Evolutionary conservation across 2,113 vertebrate genomes (phyloP).

Genomic region (Oncorhynchus keta): DNA sequence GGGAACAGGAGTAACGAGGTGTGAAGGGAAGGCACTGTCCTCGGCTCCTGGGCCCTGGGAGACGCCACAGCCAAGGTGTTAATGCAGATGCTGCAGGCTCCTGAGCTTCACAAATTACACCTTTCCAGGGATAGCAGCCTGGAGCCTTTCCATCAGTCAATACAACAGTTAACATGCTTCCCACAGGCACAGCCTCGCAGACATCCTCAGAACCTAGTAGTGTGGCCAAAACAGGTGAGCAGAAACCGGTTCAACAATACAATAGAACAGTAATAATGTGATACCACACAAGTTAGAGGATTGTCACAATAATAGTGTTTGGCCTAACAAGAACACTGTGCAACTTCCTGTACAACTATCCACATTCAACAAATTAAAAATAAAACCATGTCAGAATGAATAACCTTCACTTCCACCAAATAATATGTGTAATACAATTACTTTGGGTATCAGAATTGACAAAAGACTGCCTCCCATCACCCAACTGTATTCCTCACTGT

Average conservation of each 20-base stretch:
- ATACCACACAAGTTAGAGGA: background rate
- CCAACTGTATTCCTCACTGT: background rate
- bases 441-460: background rate
- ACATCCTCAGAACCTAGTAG: conserved; percentile 4
- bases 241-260: background rate
- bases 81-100: conserved; percentile 62
- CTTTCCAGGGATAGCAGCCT: conserved; percentile 42
- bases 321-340: background rate
- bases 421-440: background rate
- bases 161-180: conserved; percentile 49
- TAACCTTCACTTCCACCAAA: background rate
- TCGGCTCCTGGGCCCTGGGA: conserved; percentile 52
- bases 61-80: conserved; percentile 56
- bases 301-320: background rate
- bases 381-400: background rate
- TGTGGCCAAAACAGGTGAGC: background rate
- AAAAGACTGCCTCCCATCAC: background rate
- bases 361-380: background rate
- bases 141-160: conserved; percentile 38
- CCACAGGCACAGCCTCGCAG: conserved; percentile 40
- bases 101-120: conserved; percentile 54
- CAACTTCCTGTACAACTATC: background rate
- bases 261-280: background rate
- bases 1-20: conserved; percentile 63
- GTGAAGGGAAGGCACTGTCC: conserved; percentile 66